Evolutionary conservation across 2,113 vertebrate species (phyloP), one percentile per base, ranked within the genome.

Genomic region (Lepisosteus osseus): DNA sequence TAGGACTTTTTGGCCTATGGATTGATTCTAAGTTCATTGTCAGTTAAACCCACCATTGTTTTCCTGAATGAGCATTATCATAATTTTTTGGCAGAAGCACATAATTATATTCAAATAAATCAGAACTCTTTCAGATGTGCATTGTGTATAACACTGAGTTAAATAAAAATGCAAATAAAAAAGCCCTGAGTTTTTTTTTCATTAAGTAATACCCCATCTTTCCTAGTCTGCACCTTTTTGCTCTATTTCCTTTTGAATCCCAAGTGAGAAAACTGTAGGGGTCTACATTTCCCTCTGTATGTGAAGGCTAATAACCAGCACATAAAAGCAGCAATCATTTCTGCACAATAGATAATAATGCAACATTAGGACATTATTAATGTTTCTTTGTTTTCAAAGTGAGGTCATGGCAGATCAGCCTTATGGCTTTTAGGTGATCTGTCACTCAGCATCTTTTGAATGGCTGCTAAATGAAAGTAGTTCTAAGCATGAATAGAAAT

Each of bases 41-140:
- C 43, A 74, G 77, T 67, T 78, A 87, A 90, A 89, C 87, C 85
- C 83, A 3, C 79, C 79, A 83, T 86, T 86, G 82, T 87, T 77
- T 66, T 74, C 3, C 75, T 82, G 82, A 88, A 86, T 86, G 82
- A 61, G 81, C 71, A 83, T 90, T 85, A 86, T 63, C 84, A 85
- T 86, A 83, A 85, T 81, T 13, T 66, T 83, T 87, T 89, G 88
- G 86, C 86, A 84, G 77, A 69, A 0, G 57, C 42, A 54, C 42
- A 45, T 63, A 76, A 83, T 85, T 83, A 80, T 87, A 57, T 78
- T 84, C 81, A 81, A 77, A 63, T 71, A 83, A 82, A 83, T 75
- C 76, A 69, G 71, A 69, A 82, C 76, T 74, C 81, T 78, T 80
- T 84, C 72, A 69, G 73, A 78, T 73, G 75, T 13, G 59, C 76